Percentiles rank a stretch among this genome's conserved stretches.
Conservation (phyloP, 2,888 invertebrate genomes). For the Pandemis cinnamomeana region DNA sequence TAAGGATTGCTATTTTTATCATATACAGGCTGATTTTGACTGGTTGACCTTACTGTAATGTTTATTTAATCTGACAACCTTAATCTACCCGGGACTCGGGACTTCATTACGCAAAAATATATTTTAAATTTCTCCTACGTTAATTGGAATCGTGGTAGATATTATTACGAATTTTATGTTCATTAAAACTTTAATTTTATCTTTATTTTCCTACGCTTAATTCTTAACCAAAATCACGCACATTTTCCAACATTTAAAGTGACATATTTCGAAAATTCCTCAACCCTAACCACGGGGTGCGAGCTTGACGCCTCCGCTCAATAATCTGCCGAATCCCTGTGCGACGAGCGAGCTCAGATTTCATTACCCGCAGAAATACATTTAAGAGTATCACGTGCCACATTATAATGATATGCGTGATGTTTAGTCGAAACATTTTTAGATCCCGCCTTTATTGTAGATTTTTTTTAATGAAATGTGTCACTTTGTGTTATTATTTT, state of each 20-base stretch:
- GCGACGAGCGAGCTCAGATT: conserved; percentile 54
- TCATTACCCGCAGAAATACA: conserved; percentile 57
- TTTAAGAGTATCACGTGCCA: conserved; percentile 42
- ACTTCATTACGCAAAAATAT: too few species aligned
- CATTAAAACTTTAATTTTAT: neutral
- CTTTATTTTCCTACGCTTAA: neutral
- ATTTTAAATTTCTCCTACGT: too few species aligned
- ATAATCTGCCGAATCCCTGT: conserved; percentile 47
- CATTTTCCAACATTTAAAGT: neutral
- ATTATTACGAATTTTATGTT: too few species aligned
- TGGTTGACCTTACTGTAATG: too few species aligned
- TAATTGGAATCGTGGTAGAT: too few species aligned
- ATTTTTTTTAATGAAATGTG: neutral
- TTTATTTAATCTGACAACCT: too few species aligned
- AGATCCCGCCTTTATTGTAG: neutral
- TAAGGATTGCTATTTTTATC: too few species aligned
- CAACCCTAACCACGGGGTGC: conserved; percentile 59
- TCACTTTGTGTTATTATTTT: neutral
- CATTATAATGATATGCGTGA: conserved; percentile 23
- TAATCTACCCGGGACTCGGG: too few species aligned
- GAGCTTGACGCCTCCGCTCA: conserved; percentile 54
- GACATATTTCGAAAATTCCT: conserved; percentile 42
- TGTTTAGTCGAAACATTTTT: conserved; percentile 4
- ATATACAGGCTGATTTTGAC: too few species aligned
- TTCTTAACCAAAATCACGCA: neutral